Conservation (phyloP, 2,797 vertebrate species). For the Sebastiscus tertius region DNA sequence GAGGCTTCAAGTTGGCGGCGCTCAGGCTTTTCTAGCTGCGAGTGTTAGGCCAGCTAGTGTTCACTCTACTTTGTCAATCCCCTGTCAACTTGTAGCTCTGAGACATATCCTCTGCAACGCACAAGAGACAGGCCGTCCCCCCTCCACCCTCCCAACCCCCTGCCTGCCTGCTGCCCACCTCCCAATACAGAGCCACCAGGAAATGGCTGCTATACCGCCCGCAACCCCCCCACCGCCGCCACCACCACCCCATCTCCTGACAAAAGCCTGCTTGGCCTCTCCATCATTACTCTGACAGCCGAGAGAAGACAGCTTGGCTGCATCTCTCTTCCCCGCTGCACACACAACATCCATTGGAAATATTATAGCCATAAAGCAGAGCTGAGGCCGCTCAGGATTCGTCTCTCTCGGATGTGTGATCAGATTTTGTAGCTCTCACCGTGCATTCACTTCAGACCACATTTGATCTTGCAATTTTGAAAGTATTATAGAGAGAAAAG, state of each 20-base stretch:
- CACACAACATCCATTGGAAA: constrained; percentile 42
- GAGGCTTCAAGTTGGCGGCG: constrained; percentile 74
- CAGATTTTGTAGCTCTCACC: neutral
- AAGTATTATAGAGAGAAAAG: neutral
- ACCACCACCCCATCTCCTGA: constrained; percentile 62
- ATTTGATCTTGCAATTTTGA: neutral
- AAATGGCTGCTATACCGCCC: constrained; percentile 72
- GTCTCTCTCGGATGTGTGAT: neutral
- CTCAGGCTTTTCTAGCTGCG: constrained; percentile 81
- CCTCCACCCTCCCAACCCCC: neutral
- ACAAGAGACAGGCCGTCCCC: constrained; percentile 61
- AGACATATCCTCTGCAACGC: constrained; percentile 80
- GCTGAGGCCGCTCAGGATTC: neutral
- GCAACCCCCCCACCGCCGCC: neutral
- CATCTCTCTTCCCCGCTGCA: constrained; percentile 47
- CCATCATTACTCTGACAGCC: constrained; percentile 71
- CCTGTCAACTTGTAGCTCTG: constrained; percentile 85
- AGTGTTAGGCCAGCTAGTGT: constrained; percentile 82
- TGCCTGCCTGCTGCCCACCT: constrained; percentile 58
- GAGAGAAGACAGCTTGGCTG: constrained; percentile 69
- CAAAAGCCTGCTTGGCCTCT: constrained; percentile 75
- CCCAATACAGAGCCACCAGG: constrained; percentile 65
- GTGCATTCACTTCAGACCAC: neutral
- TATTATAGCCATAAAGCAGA: constrained; percentile 20
- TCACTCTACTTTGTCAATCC: constrained; percentile 84